Conservation (phyloP, 2,797 vertebrate species). For the Stomatorhinus walkeri region DNA sequence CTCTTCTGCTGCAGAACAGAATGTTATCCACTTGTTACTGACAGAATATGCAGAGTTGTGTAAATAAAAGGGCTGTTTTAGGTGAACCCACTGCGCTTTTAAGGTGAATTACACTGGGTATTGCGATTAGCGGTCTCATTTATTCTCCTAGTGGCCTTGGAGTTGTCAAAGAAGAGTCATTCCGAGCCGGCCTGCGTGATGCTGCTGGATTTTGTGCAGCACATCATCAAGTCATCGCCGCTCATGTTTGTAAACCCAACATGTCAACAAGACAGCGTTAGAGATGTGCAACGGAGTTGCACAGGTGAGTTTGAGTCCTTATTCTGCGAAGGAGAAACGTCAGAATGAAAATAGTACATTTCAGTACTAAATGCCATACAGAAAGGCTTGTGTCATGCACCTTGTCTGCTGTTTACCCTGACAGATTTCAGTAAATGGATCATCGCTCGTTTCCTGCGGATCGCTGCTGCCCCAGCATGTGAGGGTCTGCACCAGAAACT, state of each 20-base stretch:
- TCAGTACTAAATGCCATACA: not conserved
- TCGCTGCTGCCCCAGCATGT: slow-evolving; percentile 80
- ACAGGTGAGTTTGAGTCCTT: slow-evolving; percentile 58
- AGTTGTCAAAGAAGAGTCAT: slow-evolving; percentile 82
- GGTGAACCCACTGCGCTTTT: not conserved
- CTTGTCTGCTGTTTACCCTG: slow-evolving; percentile 28
- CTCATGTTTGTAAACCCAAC: slow-evolving; percentile 86
- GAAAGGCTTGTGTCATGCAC: not conserved
- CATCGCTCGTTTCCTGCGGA: slow-evolving; percentile 75
- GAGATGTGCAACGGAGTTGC: slow-evolving; percentile 64
- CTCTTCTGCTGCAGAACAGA: not conserved
- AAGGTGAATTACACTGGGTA: not conserved
- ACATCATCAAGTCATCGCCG: slow-evolving; percentile 92
- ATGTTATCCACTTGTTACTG: not conserved
- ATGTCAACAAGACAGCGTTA: slow-evolving; percentile 62
- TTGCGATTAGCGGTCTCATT: not conserved
- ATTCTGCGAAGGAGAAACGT: not conserved
- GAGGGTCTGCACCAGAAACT: slow-evolving; percentile 70
- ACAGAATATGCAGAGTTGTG: not conserved
- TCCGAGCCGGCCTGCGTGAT: slow-evolving; percentile 90
- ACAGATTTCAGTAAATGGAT: slow-evolving; percentile 94
- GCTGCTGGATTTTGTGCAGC: slow-evolving; percentile 91
- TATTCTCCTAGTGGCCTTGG: slow-evolving; percentile 74
- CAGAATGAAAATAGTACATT: not conserved
- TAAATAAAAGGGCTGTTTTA: not conserved